These are phyloP conservation scores for Melanophora roralis DNA, from an alignment of 2,888 invertebrate species.

Conservation along the genomic window DNA sequence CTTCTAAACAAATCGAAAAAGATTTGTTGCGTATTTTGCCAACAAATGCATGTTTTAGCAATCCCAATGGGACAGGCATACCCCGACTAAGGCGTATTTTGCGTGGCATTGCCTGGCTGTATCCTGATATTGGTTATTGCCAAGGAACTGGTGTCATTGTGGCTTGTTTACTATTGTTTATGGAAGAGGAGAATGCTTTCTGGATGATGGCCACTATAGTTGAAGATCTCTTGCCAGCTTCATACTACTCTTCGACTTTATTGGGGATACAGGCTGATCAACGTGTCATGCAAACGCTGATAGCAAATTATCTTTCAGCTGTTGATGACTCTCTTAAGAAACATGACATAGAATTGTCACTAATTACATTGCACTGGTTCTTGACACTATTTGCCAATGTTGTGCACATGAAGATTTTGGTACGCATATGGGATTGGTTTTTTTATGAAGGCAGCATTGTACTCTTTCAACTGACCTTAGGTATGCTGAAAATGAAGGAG, in stretches of 20 bases:
- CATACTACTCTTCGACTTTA: constrained; percentile 96
- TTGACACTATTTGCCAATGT: constrained; percentile 97
- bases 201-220: constrained; percentile 99
- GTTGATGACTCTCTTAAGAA: constrained; percentile 93
- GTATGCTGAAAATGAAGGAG: constrained; percentile 94
- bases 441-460: constrained; percentile 97
- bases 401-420: constrained; percentile 95
- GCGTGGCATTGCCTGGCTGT: constrained; percentile 84
- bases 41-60: constrained; percentile 97
- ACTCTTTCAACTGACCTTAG: constrained; percentile 94
- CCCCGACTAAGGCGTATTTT: constrained; percentile 93
- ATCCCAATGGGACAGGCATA: constrained; percentile 93
- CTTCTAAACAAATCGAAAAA: constrained; percentile 98
- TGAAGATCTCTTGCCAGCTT: constrained; percentile 98
- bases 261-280: constrained; percentile 97
- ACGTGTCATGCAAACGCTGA: constrained; percentile 93
- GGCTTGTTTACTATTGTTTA: constrained; percentile 91
- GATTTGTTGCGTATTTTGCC: constrained; percentile 97
- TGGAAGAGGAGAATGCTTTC: constrained; percentile 99
- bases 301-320: constrained; percentile 92
- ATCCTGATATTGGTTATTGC: constrained; percentile 76
- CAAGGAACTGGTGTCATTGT: constrained; percentile 83
- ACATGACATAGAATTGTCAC: constrained; percentile 95
- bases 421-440: constrained; percentile 97
- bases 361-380: constrained; percentile 99